phyloP scores from a whole-genome alignment of 2,113 vertebrate genomes.

The Thermophis baileyi region DNA sequence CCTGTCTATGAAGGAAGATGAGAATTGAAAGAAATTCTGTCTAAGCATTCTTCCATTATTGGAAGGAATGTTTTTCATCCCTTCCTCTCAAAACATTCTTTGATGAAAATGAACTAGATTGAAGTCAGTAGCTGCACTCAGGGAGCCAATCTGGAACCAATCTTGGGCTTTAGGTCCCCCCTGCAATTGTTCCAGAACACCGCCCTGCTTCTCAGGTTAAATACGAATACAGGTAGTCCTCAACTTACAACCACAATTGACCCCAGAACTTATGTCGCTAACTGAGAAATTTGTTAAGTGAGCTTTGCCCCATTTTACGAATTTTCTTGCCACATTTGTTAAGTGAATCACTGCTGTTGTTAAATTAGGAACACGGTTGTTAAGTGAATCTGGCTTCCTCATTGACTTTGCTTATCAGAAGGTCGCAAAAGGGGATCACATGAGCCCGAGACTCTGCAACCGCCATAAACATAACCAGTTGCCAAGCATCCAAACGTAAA shows the following conservation, averaged over 20 bases:
- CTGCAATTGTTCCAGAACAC: background rate
- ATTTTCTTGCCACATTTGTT: background rate
- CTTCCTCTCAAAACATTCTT: background rate
- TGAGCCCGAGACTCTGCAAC: background rate
- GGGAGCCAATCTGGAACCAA: background rate
- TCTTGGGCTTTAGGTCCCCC: background rate
- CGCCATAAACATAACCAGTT: background rate
- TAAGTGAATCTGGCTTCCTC: background rate
- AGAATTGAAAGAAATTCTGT: background rate
- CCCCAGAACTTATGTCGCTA: background rate
- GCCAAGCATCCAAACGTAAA: background rate
- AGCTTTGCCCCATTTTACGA: background rate
- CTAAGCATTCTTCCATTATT: background rate
- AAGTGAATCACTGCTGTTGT: background rate
- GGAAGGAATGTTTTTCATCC: background rate
- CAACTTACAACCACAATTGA: background rate
- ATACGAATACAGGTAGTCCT: background rate
- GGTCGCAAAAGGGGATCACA: background rate
- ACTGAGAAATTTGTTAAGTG: background rate
- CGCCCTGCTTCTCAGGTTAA: background rate
- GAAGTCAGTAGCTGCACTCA: background rate
- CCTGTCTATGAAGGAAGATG: background rate
- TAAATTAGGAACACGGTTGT: background rate
- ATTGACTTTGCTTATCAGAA: background rate
- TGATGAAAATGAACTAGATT: background rate